A percentile compares a stretch with the other conserved stretches of the same genome.
These are phyloP conservation scores for Biston betularia DNA, from an alignment of 2,888 invertebrate genomes.

Conservation along the genomic window DNA sequence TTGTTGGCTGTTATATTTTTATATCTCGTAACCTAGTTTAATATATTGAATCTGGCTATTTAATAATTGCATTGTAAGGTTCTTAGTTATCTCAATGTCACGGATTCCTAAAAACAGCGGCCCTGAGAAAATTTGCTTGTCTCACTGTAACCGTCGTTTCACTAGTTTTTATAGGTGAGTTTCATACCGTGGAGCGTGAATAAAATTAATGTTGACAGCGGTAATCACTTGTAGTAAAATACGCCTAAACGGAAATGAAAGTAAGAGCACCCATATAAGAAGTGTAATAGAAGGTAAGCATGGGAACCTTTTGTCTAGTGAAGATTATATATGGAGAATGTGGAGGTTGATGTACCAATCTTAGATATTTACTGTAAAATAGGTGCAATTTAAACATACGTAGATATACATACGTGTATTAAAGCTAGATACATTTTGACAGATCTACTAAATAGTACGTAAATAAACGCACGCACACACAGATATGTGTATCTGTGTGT, in stretches of 20 bases:
- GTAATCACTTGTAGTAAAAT: conserved; percentile 42
- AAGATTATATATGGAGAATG: not conserved
- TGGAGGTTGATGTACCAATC: conserved; percentile 20
- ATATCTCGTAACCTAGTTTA: too few species aligned
- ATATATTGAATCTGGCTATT: too few species aligned
- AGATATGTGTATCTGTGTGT: too few species aligned
- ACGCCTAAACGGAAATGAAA: conserved; percentile 45
- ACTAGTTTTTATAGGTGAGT: conserved; percentile 59
- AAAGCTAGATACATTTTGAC: too few species aligned
- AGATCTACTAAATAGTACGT: too few species aligned
- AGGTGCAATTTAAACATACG: not conserved
- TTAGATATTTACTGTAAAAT: conserved; percentile 12
- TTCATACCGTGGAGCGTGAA: conserved; percentile 53
- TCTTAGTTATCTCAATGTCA: too few species aligned
- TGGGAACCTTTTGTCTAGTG: conserved; percentile 37
- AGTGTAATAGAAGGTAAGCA: conserved; percentile 38
- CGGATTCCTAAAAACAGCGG: conserved; percentile 47
- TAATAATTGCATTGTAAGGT: too few species aligned
- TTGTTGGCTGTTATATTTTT: too few species aligned
- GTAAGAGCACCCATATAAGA: conserved; percentile 35
- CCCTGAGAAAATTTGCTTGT: conserved; percentile 66
- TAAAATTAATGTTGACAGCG: conserved; percentile 51
- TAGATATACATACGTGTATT: too few species aligned
- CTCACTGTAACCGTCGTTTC: conserved; percentile 64
- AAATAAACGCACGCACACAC: too few species aligned